Percentiles rank a stretch among this genome's conserved stretches.
Conservation (phyloP, 2,113 vertebrate genomes). For the Rhipidura dahli region DNA sequence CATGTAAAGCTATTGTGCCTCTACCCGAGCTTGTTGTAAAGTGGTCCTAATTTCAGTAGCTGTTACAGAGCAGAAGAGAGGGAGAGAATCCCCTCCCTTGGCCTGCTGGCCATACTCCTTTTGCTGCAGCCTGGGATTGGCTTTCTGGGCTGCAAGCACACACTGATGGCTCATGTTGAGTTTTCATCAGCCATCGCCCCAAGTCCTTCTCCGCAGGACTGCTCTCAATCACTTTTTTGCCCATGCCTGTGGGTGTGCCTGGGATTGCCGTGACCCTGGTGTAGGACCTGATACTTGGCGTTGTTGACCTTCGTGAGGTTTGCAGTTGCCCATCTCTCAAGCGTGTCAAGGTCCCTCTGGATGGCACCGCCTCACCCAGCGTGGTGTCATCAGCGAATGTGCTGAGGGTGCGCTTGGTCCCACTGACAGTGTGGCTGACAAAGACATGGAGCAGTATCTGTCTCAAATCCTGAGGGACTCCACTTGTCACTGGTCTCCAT, state of each 20-base stretch:
- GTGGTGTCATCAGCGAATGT: fast-evolving
- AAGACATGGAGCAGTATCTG: neutral
- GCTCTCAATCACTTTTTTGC: neutral
- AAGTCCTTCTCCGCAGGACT: neutral
- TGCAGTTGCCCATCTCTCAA: neutral
- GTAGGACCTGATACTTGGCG: too few species aligned
- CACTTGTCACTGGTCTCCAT: neutral
- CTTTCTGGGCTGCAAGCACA: neutral
- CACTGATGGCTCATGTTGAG: neutral
- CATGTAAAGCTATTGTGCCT: neutral
- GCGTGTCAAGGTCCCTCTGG: neutral
- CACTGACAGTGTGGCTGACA: neutral
- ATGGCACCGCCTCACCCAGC: fast-evolving
- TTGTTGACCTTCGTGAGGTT: neutral
- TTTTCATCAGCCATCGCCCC: neutral
- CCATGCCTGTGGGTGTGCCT: neutral
- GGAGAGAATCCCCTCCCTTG: neutral
- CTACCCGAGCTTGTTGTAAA: neutral
- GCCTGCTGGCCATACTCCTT: neutral
- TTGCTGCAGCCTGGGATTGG: neutral
- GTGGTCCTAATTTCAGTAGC: neutral
- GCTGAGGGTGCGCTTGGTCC: neutral
- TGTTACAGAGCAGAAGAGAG: neutral
- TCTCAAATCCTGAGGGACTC: neutral
- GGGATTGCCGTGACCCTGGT: neutral